Evolutionary conservation across 1,140 invertebrate species (phyloP), one percentile per base, ranked within the genome.

Genomic region (Anoplolepis gracilipes): DNA sequence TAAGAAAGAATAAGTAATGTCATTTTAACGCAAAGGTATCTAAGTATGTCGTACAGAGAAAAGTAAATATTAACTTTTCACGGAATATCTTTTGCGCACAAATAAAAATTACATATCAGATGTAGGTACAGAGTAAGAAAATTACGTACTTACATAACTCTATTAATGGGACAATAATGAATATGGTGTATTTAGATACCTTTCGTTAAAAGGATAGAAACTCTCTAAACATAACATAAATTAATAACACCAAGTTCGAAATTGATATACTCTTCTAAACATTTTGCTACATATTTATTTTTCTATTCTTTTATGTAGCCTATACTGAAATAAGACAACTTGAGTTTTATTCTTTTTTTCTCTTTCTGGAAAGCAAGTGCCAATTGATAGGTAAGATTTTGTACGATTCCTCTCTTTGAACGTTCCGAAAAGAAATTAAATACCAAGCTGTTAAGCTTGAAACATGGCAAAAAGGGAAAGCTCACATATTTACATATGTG

Each of bases 121-220:
- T 42, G n/a, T 30, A 75, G 46, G 36, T 49, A 59, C 28, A 39
- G 19, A 57, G 28, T 19, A 53, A n/a, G 33, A 79, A 25, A n/a
- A 53, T 84, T 57, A 39, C 28, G 88, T 85, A 84, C 59, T 90
- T 77, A 85, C 65, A 53, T 85, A 85, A 90, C 59, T 77, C 57
- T 90, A 49, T 65, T 89, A 70, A 65, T 77, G 70, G 53, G 88
- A 90, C 86, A 90, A 90, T 90, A 88, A 90, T 64, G 25, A 42
- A 30, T 87, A 87, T 88, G 49, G 30, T 59, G 36, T 73, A 64
- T 87, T 79, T 84, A 42, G 72, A 87, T 86, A 59, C 78, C 79
- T 90, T 90, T 78, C 73, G 89, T 90, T 90, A 79, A 85, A 88
- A 82, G n/a, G 67, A 78, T 89, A 85, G n/a, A 49, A 84, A 73